Evolutionary conservation across 2,888 invertebrate genomes (phyloP).

Genomic region (Volucella bombylans): DNA sequence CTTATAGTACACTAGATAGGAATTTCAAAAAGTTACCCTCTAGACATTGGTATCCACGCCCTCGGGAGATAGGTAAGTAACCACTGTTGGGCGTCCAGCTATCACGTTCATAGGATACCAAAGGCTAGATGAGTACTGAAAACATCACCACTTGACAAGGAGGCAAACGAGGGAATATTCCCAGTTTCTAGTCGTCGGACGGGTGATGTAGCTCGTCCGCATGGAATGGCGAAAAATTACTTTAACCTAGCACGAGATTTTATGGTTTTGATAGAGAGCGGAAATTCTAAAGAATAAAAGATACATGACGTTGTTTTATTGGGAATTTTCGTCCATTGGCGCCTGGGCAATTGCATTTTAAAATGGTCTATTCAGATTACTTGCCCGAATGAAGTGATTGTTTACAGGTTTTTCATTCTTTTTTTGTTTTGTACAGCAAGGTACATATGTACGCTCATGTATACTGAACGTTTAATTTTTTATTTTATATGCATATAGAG

Average conservation of each 20-base stretch:
- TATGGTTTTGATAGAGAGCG: slow-evolving; percentile 53
- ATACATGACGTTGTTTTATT: slow-evolving; percentile 26
- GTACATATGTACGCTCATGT: too few species aligned
- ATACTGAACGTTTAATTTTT: too few species aligned
- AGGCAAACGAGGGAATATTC: slow-evolving; percentile 62
- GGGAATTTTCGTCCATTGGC: slow-evolving; percentile 21
- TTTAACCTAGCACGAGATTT: slow-evolving; percentile 51
- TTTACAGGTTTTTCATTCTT: not conserved
- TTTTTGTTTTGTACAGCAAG: too few species aligned
- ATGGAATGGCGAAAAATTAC: slow-evolving; percentile 35
- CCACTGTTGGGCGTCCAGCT: slow-evolving; percentile 40
- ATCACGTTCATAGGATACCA: slow-evolving; percentile 61
- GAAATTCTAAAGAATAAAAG: slow-evolving; percentile 38
- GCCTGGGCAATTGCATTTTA: slow-evolving; percentile 34
- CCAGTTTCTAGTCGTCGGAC: slow-evolving; percentile 26
- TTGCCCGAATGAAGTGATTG: slow-evolving; percentile 27
- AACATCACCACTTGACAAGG: slow-evolving; percentile 49
- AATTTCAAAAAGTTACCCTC: slow-evolving; percentile 73
- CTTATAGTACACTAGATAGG: slow-evolving; percentile 72
- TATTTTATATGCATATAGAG: too few species aligned
- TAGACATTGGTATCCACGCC: slow-evolving; percentile 71
- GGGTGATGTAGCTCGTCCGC: not conserved
- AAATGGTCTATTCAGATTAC: slow-evolving; percentile 1
- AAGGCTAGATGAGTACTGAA: slow-evolving; percentile 53
- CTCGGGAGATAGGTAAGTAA: slow-evolving; percentile 58